phyloP scores from a whole-genome alignment of 2,113 vertebrate genomes.

The Arvicanthis niloticus region DNA sequence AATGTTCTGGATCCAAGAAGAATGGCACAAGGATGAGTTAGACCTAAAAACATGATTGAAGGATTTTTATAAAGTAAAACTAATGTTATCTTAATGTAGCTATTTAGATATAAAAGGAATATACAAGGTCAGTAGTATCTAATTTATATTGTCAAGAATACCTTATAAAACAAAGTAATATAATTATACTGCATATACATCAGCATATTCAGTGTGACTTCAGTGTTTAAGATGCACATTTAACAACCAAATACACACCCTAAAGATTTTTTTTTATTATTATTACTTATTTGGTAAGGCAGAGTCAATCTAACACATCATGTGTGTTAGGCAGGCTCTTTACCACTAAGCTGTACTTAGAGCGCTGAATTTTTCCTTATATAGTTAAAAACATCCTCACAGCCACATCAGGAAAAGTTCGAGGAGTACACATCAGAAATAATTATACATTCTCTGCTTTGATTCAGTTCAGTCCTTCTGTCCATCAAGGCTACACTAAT shows the following conservation, averaged over 20 bases:
- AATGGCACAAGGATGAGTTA: not conserved
- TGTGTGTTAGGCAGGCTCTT: not conserved
- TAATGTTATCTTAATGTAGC: not conserved
- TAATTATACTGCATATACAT: not conserved
- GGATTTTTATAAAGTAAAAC: not conserved
- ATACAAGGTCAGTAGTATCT: not conserved
- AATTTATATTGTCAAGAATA: not conserved
- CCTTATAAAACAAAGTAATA: slow-evolving; percentile 21
- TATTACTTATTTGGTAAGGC: not conserved
- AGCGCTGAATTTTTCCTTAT: not conserved
- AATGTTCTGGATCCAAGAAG: not conserved
- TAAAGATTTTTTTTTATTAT: not conserved
- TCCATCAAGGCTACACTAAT: not conserved
- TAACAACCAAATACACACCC: slow-evolving; percentile 1
- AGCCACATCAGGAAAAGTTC: slow-evolving; percentile 1
- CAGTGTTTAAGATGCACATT: slow-evolving; percentile 7
- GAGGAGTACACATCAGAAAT: not conserved
- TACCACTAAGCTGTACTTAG: not conserved
- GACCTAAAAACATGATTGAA: not conserved
- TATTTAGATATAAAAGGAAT: not conserved
- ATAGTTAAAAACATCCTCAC: slow-evolving; percentile 18
- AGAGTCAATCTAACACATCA: not conserved
- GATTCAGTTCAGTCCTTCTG: not conserved
- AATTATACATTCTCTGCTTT: slow-evolving; percentile 7
- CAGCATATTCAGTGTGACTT: not conserved